phyloP scores from a whole-genome alignment of 2,888 invertebrate genomes.

The Drosophila maculinotata region DNA sequence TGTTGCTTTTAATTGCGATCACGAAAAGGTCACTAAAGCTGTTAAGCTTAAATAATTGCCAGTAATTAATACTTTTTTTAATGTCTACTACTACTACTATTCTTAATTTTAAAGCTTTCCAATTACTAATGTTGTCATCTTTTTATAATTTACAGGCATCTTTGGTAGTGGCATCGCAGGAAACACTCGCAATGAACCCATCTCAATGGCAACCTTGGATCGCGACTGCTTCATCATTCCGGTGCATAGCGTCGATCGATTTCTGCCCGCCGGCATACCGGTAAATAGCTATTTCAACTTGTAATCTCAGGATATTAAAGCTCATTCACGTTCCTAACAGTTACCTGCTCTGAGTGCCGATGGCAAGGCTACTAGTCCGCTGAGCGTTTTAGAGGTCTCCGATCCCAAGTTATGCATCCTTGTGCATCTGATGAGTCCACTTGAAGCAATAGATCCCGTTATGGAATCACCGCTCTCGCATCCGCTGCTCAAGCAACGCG shows the following conservation, averaged over 20 bases:
- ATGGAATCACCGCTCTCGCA: slow-evolving; percentile 93
- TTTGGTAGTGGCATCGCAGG: slow-evolving; percentile 71
- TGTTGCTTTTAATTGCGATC: slow-evolving; percentile 23
- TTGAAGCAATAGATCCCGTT: slow-evolving; percentile 94
- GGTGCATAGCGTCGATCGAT: slow-evolving; percentile 93
- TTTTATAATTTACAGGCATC: slow-evolving; percentile 76
- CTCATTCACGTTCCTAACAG: slow-evolving; percentile 75
- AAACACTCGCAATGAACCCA: slow-evolving; percentile 87
- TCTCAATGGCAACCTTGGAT: slow-evolving; percentile 92
- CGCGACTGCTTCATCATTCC: slow-evolving; percentile 97
- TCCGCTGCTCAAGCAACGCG: slow-evolving; percentile 91
- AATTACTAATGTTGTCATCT: neutral
- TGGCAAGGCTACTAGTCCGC: slow-evolving; percentile 85
- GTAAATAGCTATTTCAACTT: slow-evolving; percentile 84
- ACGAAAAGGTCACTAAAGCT: slow-evolving; percentile 31
- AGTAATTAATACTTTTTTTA: slow-evolving; percentile 13
- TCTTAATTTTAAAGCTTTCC: neutral
- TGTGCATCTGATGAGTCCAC: slow-evolving; percentile 95
- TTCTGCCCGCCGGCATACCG: slow-evolving; percentile 95
- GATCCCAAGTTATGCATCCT: slow-evolving; percentile 95
- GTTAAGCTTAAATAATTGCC: neutral
- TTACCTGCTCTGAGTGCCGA: slow-evolving; percentile 89
- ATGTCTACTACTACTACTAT: slow-evolving; percentile 4
- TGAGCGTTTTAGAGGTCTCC: slow-evolving; percentile 92
- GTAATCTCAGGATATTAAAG: neutral